Percentiles rank a stretch among this genome's conserved stretches.
Conservation (phyloP, 2,888 invertebrate genomes). For the Drosophila anomalata region DNA sequence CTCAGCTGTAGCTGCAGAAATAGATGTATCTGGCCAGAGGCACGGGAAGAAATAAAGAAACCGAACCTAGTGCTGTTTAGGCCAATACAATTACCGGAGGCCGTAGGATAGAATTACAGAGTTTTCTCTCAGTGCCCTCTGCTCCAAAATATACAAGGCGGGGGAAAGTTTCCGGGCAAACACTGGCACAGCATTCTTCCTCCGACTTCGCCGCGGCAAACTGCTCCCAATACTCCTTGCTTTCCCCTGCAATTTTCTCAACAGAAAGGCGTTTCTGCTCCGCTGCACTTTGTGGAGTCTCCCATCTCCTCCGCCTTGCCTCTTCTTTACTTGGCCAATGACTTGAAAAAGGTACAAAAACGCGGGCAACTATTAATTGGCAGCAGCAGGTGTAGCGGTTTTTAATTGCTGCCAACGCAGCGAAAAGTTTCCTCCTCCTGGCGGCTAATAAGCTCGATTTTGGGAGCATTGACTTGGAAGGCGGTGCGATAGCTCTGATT, state of each 20-base stretch:
- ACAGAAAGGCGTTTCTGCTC: slow-evolving; percentile 6
- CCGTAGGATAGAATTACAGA: background rate
- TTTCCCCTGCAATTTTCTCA: slow-evolving; percentile 25
- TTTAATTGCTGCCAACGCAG: slow-evolving; percentile 64
- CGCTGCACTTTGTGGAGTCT: slow-evolving; percentile 15
- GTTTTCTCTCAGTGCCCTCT: slow-evolving; percentile 5
- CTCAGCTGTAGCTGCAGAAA: slow-evolving; percentile 54
- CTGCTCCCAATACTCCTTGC: slow-evolving; percentile 5
- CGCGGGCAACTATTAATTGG: slow-evolving; percentile 68
- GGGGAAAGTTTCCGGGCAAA: slow-evolving; percentile 56
- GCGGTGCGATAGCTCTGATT: slow-evolving; percentile 43
- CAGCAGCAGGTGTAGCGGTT: slow-evolving; percentile 48
- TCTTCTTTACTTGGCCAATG: slow-evolving; percentile 44
- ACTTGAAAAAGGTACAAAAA: slow-evolving; percentile 38
- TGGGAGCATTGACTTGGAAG: slow-evolving; percentile 61
- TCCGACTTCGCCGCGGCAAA: slow-evolving; percentile 2
- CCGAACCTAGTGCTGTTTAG: background rate
- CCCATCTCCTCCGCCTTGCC: slow-evolving; percentile 20
- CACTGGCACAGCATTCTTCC: slow-evolving; percentile 45
- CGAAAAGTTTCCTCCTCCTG: slow-evolving; percentile 47
- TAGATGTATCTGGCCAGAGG: slow-evolving; percentile 18
- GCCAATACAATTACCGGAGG: background rate
- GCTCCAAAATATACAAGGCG: slow-evolving; percentile 13
- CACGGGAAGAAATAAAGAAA: background rate
- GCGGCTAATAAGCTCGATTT: slow-evolving; percentile 55